Evolutionary conservation across 2,888 invertebrate species (phyloP).

Genomic region (Polietes domitor): DNA sequence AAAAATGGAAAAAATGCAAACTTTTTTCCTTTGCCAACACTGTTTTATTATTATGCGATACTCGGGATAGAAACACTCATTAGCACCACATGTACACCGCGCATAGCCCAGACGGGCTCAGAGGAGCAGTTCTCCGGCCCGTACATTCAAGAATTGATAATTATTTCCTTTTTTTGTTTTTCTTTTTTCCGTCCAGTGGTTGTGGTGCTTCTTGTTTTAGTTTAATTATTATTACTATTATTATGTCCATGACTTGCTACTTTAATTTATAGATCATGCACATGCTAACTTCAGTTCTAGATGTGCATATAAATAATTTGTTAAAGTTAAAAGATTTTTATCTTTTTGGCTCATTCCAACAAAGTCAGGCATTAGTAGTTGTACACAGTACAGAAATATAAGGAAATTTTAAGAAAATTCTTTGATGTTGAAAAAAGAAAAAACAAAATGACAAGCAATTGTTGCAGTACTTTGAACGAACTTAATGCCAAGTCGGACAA

Average conservation of each 20-base stretch:
- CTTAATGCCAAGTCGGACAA: too few relatives aligned
- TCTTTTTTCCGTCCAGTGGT: not conserved
- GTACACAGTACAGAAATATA: too few relatives aligned
- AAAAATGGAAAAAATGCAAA: not conserved
- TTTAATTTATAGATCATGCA: constrained; percentile 30
- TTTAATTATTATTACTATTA: constrained; percentile 20
- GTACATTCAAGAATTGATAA: not conserved
- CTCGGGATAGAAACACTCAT: not conserved
- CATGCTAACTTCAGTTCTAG: constrained; percentile 30
- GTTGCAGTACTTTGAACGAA: too few relatives aligned
- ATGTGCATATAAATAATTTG: constrained; percentile 25
- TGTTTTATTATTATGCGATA: not conserved
- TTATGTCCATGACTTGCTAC: not conserved
- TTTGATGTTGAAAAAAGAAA: too few relatives aligned
- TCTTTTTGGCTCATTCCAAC: not conserved
- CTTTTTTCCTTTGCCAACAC: constrained; percentile 4
- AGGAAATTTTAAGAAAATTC: too few relatives aligned
- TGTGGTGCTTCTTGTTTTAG: not conserved
- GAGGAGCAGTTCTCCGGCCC: too few relatives aligned
- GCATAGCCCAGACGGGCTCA: not conserved
- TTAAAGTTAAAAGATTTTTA: not conserved
- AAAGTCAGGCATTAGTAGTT: not conserved
- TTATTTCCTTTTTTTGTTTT: not conserved
- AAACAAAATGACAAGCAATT: too few relatives aligned
- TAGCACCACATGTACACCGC: not conserved